Conservation (phyloP, 2,797 vertebrate genomes). For the Danio albolineatus region DNA sequence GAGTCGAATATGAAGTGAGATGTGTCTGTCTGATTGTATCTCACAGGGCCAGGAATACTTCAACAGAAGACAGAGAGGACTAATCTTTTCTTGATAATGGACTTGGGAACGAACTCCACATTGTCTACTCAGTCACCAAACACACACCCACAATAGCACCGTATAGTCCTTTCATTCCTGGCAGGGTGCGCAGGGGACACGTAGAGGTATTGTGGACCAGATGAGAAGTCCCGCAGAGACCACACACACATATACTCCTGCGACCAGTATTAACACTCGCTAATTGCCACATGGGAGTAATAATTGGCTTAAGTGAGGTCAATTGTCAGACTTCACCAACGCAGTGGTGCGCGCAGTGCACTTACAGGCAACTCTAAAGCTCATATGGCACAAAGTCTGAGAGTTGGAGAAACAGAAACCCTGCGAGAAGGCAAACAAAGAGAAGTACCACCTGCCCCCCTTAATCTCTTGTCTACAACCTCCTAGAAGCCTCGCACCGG, state of each 20-base stretch:
- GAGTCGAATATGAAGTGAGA: constrained; percentile 26
- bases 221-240: constrained; percentile 48
- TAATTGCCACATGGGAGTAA: background rate
- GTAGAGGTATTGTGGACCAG: constrained; percentile 70
- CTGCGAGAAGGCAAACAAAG: background rate
- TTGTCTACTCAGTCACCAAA: constrained; percentile 25
- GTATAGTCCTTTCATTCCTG: constrained; percentile 65
- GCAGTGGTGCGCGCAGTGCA: background rate
- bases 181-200: constrained; percentile 63
- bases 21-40: constrained; percentile 29
- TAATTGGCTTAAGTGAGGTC: constrained; percentile 2
- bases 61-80: constrained; percentile 53
- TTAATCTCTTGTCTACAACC: background rate
- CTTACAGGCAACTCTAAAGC: background rate
- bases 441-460: background rate
- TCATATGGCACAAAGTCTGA: background rate
- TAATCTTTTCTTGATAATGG: constrained; percentile 63
- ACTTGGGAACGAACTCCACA: constrained; percentile 66
- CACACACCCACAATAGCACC: constrained; percentile 57
- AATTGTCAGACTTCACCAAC: background rate
- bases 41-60: constrained; percentile 16
- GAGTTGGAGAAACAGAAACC: background rate
- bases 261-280: background rate
- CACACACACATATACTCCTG: constrained; percentile 32
- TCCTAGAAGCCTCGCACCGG: background rate